Evolutionary conservation across 2,888 invertebrate species (phyloP), one percentile per base, ranked within the genome.

Genomic region (Chalcis sispes): DNA sequence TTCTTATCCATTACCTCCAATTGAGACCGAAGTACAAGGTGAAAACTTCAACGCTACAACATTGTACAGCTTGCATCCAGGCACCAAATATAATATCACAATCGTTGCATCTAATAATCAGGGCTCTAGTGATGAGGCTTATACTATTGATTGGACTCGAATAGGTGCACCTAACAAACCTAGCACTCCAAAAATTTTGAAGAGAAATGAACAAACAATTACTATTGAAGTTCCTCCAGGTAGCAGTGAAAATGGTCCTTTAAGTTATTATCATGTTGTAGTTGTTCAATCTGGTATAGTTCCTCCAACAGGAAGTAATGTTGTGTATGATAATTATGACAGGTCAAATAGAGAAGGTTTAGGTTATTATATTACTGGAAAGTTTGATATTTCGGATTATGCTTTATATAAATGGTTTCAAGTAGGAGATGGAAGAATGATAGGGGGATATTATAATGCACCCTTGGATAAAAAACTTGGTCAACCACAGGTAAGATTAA

Each of bases 281-380:
- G 92, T 96, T 0, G 92, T 95, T 32, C 92, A 90, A 92, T 70
- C 91, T 90, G 80, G 91, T 90, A 85, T 93, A 92, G 87, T 92
- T 91, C 23, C 94, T 92, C 83, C 92, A 92, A 79, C 89, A 89
- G 71, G 91, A 92, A 42, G 90, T 90, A 66, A 90, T 93, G 18
- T 91, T 91, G n/a, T 79, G 13, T 86, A 84, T 62, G 75, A 81
- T 2, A 91, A 93, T 83, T 93, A 93, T 88, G 89, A 92, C 72
- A 91, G 92, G 82, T 93, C 97, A 0, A 89, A 89, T 66, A 91
- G 91, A 52, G 92, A 94, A 77, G 94, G 93, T 0, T 87, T 93
- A 3, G 92, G 93, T 1, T 96, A 95, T 86, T 97, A 97, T 85
- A 93, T 97, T 36, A 91, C 96, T 5, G 97, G 95, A 0, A 95